phyloP scores from a whole-genome alignment of 2,797 vertebrate species.

The Lepus townsendii region DNA sequence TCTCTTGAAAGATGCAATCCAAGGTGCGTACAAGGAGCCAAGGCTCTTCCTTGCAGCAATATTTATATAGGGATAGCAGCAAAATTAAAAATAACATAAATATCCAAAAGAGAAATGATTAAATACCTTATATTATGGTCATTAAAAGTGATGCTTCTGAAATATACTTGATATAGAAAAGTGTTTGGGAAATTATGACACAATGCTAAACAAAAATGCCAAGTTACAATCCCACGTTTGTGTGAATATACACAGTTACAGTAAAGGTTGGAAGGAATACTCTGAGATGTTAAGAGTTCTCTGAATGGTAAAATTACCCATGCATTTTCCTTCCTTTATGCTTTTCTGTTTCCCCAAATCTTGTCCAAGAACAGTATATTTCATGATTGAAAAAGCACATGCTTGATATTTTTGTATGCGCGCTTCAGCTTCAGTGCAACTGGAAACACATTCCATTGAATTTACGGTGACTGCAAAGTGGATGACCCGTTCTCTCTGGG shows the following conservation, averaged over 20 bases:
- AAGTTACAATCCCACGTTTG: slow-evolving; percentile 25
- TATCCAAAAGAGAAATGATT: slow-evolving; percentile 38
- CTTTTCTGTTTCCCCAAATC: slow-evolving; percentile 53
- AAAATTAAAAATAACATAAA: slow-evolving; percentile 46
- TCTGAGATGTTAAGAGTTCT: slow-evolving; percentile 44
- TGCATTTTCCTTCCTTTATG: not conserved
- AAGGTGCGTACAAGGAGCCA: not conserved
- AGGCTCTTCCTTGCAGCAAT: slow-evolving; percentile 35
- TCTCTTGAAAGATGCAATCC: not conserved
- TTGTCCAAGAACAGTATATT: slow-evolving; percentile 51
- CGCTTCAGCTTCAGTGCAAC: not conserved
- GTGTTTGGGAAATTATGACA: slow-evolving; percentile 42
- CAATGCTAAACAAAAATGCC: slow-evolving; percentile 33
- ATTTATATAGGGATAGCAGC: not conserved
- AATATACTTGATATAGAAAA: slow-evolving; percentile 58
- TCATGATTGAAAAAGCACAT: not conserved
- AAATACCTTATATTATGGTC: not conserved
- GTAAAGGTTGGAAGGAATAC: slow-evolving; percentile 44
- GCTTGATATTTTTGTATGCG: slow-evolving; percentile 55
- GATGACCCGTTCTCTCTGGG: not conserved
- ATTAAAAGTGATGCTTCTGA: slow-evolving; percentile 31
- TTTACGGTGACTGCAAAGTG: not conserved
- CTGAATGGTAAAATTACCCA: slow-evolving; percentile 46
- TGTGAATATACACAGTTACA: slow-evolving; percentile 13
- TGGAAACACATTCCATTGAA: slow-evolving; percentile 30